Evolutionary conservation across 2,797 vertebrate species (phyloP), one percentile per base, ranked within the genome.

Genomic region (Hydrophis major): DNA sequence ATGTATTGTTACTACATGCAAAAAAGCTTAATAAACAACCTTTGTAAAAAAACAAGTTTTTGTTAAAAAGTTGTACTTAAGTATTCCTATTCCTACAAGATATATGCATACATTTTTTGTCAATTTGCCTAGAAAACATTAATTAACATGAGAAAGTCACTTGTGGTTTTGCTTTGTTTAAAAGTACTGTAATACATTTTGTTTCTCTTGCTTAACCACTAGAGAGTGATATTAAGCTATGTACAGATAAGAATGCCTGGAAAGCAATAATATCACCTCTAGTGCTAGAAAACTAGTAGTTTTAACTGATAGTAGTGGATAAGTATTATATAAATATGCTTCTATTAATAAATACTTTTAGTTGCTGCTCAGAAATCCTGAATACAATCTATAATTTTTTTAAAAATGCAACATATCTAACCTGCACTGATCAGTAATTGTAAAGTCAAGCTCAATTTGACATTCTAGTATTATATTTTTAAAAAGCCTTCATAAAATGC

Each of bases 221-320:
- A 90, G 92, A 86, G 92, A 66, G 88, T 92, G 89, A 22, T 66
- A 66, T 66, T 86, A 92, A 16, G 50, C 25, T 60, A 8, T 63
- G 50, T 42, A 66, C 22, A 69, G 4, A 88, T 87, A 69, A 53
- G 47, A 27, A 89, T 25, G 78, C 42, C 42, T 66, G 86, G 12
- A 87, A 57, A 55, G 89, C 37, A 56, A 88, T 86, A 47, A 66
- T 37, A 69, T 32, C 7, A 22, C 25, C 27, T 60, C 66, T 69
- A 90, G n/a, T 74, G n/a, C 6, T 57, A 42, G n/a, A 7, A 90
- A 53, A 25, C 22, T 37, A 88, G 27, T 10, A 91, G 42, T 32
- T 32, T 50, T 56, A 56, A 87, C 3, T 56, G 91, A 13, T 12
- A 25, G 4, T 32, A 32, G 66, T 78, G 6, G 20, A 27, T 89